A percentile compares a stretch with the other conserved stretches of the same genome.
phyloP scores from a whole-genome alignment of 2,888 invertebrate genomes.

The Chydorus sphaericus region DNA sequence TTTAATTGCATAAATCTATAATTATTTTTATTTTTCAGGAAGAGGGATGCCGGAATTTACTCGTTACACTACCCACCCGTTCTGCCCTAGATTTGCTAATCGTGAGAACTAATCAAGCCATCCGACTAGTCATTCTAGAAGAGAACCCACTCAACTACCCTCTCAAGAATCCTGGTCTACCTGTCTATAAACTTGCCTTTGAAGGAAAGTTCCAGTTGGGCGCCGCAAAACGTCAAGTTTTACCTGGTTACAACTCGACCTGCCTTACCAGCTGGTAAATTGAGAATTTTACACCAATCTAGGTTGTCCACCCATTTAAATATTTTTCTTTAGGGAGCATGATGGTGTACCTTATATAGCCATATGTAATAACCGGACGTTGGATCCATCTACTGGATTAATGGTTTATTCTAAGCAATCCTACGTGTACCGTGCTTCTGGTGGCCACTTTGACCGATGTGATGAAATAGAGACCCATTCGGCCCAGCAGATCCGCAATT shows the following conservation, averaged over 20 bases:
- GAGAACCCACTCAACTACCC: background rate
- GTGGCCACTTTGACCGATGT: background rate
- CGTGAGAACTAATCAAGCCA: background rate
- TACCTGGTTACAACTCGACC: background rate
- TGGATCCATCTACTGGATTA: background rate
- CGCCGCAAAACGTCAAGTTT: background rate
- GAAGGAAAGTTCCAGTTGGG: background rate
- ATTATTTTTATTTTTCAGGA: background rate
- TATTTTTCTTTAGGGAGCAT: background rate
- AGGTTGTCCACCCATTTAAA: background rate
- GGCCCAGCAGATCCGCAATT: slow-evolving; percentile 1
- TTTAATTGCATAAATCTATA: background rate
- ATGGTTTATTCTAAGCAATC: background rate
- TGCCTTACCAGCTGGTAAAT: slow-evolving; percentile 2
- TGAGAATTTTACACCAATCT: background rate
- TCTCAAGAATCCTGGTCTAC: background rate
- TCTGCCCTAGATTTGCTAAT: background rate
- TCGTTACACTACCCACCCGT: background rate
- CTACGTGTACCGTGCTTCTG: background rate
- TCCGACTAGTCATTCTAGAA: background rate
- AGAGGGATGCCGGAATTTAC: background rate
- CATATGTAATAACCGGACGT: background rate
- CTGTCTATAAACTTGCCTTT: background rate
- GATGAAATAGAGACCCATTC: background rate
- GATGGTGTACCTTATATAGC: slow-evolving; percentile 8